Evolutionary conservation across 2,888 invertebrate genomes (phyloP), one percentile per base, ranked within the genome.

Genomic region (Pollenia amentaria): DNA sequence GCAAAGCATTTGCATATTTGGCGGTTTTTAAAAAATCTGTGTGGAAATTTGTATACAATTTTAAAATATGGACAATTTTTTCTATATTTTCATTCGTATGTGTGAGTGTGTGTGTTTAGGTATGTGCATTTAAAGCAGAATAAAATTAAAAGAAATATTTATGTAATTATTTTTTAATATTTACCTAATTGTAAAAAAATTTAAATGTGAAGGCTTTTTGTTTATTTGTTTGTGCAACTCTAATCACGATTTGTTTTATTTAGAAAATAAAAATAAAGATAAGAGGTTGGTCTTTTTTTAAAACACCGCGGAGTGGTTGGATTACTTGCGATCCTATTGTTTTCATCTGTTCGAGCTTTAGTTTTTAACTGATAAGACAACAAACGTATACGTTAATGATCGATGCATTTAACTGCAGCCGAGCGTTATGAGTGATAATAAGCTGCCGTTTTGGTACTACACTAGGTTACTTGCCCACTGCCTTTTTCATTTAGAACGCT

Each of bases 301-400:
- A 84, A 67, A 77, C 79, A 67, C 80, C 80, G 84, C 77, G n/a
- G 67, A 80, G 76, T 72, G 84, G 72, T 77, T 65, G 84, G 84
- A 84, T 87, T 87, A 87, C 42, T 77, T 73, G 51, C 73, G 80
- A 87, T 87, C 87, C 80, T 77, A 86, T 83, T 87, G 84, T 87
- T 81, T 51, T 87, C 84, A 87, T 87, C 87, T 87, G 87, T 80
- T 73, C 60, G 85, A 84, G 87, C 84, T 87, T 82, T 85, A 82
- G 76, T 84, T 88, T 65, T 84, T 60, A 67, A 76, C 81, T 87
- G 88, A 88, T 88, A 88, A 88, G 84, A 82, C 85, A 60, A 76
- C 79, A 78, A 57, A 70, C 57, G 76, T 65, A 78, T 75, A 78
- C 88, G 76, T 72, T 80, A 69, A 67, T 82, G 88, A 84, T 87